Conservation (phyloP, 2,888 invertebrate genomes). For the Tethea ocularis region DNA sequence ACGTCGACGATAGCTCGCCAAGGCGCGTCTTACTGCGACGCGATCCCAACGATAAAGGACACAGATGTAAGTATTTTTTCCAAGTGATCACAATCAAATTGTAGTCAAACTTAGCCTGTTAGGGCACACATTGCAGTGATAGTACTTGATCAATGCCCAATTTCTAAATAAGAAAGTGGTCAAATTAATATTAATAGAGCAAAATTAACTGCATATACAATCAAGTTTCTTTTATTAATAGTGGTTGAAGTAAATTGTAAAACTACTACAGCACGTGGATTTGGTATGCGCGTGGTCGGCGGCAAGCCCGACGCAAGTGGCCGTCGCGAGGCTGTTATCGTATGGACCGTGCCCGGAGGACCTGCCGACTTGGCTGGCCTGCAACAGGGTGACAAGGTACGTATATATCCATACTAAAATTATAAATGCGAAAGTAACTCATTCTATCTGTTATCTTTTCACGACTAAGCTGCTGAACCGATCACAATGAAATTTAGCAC, state of each 20-base stretch:
- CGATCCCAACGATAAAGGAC: constrained; percentile 93
- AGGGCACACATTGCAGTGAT: background rate
- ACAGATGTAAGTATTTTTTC: constrained; percentile 89
- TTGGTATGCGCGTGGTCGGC: constrained; percentile 97
- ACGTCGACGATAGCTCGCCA: constrained; percentile 92
- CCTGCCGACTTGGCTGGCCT: constrained; percentile 95
- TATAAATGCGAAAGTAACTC: background rate
- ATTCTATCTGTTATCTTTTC: too few species aligned
- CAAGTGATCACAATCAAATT: background rate
- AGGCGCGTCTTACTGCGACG: constrained; percentile 89
- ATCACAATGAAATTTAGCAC: too few species aligned
- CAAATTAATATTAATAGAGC: background rate
- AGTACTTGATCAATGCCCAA: background rate
- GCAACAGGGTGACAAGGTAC: constrained; percentile 94
- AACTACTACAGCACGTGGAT: constrained; percentile 88
- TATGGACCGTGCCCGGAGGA: constrained; percentile 96
- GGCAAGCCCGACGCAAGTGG: constrained; percentile 95
- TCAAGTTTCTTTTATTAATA: constrained; percentile 3
- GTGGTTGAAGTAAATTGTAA: constrained; percentile 4
- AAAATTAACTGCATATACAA: background rate
- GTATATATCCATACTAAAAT: background rate
- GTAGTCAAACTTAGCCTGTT: too few species aligned
- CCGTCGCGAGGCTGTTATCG: constrained; percentile 94
- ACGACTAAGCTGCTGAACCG: too few species aligned
- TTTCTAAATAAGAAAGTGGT: background rate